Conservation (phyloP, 1,140 invertebrate genomes). For the Pygmarrhopalites habei region DNA sequence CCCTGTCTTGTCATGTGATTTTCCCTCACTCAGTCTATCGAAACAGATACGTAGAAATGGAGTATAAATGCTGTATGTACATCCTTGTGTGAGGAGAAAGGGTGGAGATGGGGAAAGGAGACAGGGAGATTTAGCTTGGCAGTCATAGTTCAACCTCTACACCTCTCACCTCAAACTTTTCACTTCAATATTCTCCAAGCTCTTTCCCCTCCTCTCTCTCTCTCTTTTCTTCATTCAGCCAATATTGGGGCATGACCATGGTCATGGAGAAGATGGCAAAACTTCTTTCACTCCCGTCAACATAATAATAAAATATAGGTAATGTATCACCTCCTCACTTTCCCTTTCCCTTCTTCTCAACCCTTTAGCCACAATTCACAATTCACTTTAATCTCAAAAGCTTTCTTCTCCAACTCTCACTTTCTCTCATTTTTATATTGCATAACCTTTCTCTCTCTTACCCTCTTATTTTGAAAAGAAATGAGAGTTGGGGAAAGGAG, state of each 20-base stretch:
- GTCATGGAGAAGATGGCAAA: not conserved
- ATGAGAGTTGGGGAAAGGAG: too few species aligned
- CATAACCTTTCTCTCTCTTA: not conserved
- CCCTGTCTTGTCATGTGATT: too few species aligned
- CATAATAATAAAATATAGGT: conserved; percentile 8
- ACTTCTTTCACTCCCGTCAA: not conserved
- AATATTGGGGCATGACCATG: not conserved
- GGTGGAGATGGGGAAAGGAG: too few species aligned
- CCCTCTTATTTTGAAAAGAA: not conserved
- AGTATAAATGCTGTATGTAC: too few species aligned
- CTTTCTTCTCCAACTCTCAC: too few species aligned
- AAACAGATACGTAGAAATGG: too few species aligned
- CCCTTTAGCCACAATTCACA: not conserved
- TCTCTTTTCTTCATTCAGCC: not conserved
- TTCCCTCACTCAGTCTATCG: too few species aligned
- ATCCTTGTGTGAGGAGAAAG: too few species aligned
- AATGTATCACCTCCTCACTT: not conserved
- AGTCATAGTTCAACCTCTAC: not conserved
- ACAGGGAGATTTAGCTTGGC: too few species aligned
- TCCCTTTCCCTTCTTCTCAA: not conserved
- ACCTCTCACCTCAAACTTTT: conserved; percentile 28
- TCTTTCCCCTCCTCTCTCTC: not conserved
- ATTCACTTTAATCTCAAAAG: not conserved
- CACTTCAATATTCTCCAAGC: conserved; percentile 22
- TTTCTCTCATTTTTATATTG: too few species aligned